Evolutionary conservation across 2,113 vertebrate species (phyloP), one percentile per base, ranked within the genome.

Genomic region (Corythornis madagascariensis): DNA sequence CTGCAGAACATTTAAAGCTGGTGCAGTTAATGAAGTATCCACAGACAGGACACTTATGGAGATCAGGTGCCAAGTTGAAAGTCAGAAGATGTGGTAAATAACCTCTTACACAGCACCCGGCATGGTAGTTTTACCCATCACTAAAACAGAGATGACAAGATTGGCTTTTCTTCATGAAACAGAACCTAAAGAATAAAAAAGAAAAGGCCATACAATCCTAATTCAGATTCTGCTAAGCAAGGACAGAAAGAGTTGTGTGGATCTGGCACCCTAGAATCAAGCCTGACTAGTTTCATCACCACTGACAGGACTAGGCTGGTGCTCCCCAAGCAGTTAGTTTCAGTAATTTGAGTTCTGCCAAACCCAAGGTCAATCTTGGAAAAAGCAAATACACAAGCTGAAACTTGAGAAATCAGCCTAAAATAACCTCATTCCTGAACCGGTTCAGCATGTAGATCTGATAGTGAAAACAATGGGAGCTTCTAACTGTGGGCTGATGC

Each of bases 31-130:
- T 55, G 61, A 87, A 63, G 59, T 65, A 79, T 79, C 61, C 55
- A 38, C 59, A 79, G 83, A 75, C 4, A 92, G 33, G 28, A 76
- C 40, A 80, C 38, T 89, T 75, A 84, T 9, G 38, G 47, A 86
- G 63, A 79, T 86, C 67, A 75, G 42, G 33, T 88, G 38, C 38
- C 77, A 80, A 71, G 77, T 69, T 78, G 60, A 45, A 73, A 90
- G 48, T 72, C 90, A 88, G 69, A 90, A 80, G 65, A 82, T 47
- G 52, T 43, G 76, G 45, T 75, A 88, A 92, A 77, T 90, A 81
- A 84, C 43, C 16, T 73, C 66, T 73, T 80, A 48, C 17, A 52
- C 17, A 70, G 47, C 71, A 83, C 33, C 20, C 19, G 64, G 67
- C 25, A 22, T 26, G 47, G 64, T 48, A 89, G 31, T 55, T 92